Conservation (phyloP, 2,888 invertebrate species). For the Girardia tigrina region DNA sequence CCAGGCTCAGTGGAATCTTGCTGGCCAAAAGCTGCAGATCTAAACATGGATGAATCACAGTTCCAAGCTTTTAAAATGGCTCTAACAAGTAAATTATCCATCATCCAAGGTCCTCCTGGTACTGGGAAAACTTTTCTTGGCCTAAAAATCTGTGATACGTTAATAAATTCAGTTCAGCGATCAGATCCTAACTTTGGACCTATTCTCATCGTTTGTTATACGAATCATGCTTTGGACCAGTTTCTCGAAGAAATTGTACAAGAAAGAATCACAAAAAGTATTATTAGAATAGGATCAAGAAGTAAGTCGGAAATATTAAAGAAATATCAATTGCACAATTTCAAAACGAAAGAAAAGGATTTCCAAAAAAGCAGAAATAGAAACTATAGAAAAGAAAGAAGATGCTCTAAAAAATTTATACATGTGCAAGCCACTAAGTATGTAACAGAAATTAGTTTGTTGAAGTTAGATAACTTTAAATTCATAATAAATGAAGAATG, state of each 20-base stretch:
- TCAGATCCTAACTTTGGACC: slow-evolving; percentile 50
- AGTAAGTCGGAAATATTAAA: slow-evolving; percentile 35
- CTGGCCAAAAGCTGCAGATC: slow-evolving; percentile 41
- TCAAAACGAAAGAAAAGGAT: no score
- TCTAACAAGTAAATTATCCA: slow-evolving; percentile 44
- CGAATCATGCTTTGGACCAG: slow-evolving; percentile 74
- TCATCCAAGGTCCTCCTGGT: slow-evolving; percentile 42
- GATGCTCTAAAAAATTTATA: no score
- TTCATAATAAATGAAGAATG: no score
- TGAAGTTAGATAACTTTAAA: no score
- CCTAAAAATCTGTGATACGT: slow-evolving; percentile 49
- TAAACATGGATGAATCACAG: slow-evolving; percentile 43
- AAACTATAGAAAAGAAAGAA: no score
- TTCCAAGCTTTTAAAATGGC: slow-evolving; percentile 42
- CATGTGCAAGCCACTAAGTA: no score
- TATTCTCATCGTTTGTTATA: slow-evolving; percentile 66
- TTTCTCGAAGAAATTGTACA: slow-evolving; percentile 59
- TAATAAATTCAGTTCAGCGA: slow-evolving; percentile 55
- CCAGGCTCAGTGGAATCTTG: no score
- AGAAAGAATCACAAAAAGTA: slow-evolving; percentile 31
- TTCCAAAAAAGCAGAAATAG: no score
- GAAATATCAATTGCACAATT: no score
- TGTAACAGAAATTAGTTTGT: no score
- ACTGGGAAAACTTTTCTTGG: slow-evolving; percentile 41
- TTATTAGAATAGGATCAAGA: slow-evolving; percentile 37